Evolutionary conservation across 2,113 vertebrate genomes (phyloP).

Genomic region (Stegostoma tigrinum): DNA sequence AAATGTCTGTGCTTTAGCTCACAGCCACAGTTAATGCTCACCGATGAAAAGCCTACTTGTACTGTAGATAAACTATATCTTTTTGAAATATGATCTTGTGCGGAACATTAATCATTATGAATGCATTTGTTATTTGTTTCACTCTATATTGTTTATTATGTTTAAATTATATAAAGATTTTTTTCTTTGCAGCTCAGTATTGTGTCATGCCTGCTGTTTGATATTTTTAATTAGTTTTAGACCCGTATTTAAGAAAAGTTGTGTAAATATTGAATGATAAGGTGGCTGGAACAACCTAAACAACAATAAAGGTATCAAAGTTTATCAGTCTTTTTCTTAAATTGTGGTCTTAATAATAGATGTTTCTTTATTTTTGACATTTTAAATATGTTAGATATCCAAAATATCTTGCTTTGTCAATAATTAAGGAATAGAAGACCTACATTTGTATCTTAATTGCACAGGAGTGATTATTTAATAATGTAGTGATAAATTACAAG

Average conservation of each 20-base stretch:
- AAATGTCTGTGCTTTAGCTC: slow-evolving; percentile 51
- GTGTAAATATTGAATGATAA: slow-evolving; percentile 37
- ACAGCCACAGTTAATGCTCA: slow-evolving; percentile 43
- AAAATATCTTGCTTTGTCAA: background rate
- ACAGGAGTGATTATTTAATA: background rate
- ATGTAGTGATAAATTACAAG: background rate
- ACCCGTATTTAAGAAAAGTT: slow-evolving; percentile 31
- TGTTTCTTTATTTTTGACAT: background rate
- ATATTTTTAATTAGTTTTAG: slow-evolving; percentile 27
- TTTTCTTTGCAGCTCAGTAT: slow-evolving; percentile 53
- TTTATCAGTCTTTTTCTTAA: background rate
- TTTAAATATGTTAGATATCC: background rate
- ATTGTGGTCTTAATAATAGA: background rate
- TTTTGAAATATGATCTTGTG: slow-evolving; percentile 29
- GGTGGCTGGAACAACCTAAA: slow-evolving; percentile 36
- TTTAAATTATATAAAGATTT: slow-evolving; percentile 57
- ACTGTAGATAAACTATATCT: slow-evolving; percentile 57
- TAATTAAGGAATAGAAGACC: background rate
- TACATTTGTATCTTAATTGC: background rate
- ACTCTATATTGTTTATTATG: slow-evolving; percentile 62
- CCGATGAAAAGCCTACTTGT: slow-evolving; percentile 52
- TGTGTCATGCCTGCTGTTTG: slow-evolving; percentile 43
- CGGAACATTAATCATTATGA: slow-evolving; percentile 44
- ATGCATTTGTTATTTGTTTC: slow-evolving; percentile 66
- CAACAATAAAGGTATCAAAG: slow-evolving; percentile 26